phyloP scores from a whole-genome alignment of 2,888 invertebrate species.

The Mesoligia furuncula region DNA sequence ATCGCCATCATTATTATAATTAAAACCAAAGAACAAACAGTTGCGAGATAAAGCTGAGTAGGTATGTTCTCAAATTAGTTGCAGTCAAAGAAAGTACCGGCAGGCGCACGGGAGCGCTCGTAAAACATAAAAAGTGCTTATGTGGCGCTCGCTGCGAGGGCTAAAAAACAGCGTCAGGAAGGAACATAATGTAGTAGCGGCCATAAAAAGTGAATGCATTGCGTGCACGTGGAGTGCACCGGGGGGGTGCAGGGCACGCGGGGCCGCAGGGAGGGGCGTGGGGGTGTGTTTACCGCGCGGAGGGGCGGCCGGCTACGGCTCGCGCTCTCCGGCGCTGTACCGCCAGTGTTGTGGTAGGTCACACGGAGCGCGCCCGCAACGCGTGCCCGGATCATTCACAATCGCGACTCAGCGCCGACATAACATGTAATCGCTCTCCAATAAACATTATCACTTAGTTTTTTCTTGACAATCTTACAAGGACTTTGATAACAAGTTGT shows the following conservation, averaged over 20 bases:
- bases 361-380: slow-evolving; percentile 83
- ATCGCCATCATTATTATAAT: slow-evolving; percentile 47
- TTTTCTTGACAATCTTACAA: slow-evolving; percentile 49
- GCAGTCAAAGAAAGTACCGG: slow-evolving; percentile 81
- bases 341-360: slow-evolving; percentile 93
- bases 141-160: slow-evolving; percentile 85
- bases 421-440: slow-evolving; percentile 78
- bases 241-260: slow-evolving; percentile 70
- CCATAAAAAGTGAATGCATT: slow-evolving; percentile 89
- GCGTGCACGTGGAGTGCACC: slow-evolving; percentile 88
- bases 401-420: slow-evolving; percentile 82
- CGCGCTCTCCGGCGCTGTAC: slow-evolving; percentile 73
- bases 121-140: slow-evolving; percentile 89
- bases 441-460: slow-evolving; percentile 59
- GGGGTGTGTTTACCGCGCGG: slow-evolving; percentile 87
- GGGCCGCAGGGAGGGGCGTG: slow-evolving; percentile 78
- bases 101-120: slow-evolving; percentile 84
- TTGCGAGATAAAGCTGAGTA: slow-evolving; percentile 64
- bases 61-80: slow-evolving; percentile 81
- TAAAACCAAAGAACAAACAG: slow-evolving; percentile 61
- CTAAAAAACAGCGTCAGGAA: slow-evolving; percentile 87
- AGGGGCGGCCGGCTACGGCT: slow-evolving; percentile 81
- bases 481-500: slow-evolving; percentile 54
- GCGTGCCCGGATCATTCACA: slow-evolving; percentile 78
- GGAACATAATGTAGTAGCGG: slow-evolving; percentile 89